These are phyloP conservation scores for Protobothrops mucrosquamatus DNA, from an alignment of 2,113 vertebrate species.

Conservation along the genomic window DNA sequence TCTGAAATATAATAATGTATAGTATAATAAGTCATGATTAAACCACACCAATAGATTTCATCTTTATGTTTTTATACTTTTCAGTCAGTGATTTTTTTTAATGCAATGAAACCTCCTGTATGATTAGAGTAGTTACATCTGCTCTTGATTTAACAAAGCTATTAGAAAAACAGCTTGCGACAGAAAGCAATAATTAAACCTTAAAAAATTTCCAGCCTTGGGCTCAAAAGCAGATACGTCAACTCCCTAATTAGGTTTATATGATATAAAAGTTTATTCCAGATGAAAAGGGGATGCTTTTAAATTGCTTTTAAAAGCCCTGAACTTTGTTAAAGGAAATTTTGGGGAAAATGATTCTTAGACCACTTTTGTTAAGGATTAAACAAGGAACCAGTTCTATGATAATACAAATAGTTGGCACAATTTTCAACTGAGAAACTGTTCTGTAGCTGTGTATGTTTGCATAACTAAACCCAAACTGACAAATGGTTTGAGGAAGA, in stretches of 20 bases:
- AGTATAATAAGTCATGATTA: not conserved
- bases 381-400: not conserved
- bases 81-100: not conserved
- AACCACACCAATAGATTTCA: not conserved
- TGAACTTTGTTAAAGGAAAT: constrained; percentile 12
- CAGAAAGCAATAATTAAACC: constrained; percentile 45
- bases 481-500: not conserved
- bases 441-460: not conserved
- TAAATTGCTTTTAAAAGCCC: not conserved
- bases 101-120: not conserved
- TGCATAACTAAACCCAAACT: not conserved
- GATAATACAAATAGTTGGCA: constrained; percentile 3
- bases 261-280: constrained; percentile 19
- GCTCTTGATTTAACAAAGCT: constrained; percentile 32
- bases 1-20: not conserved
- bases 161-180: constrained; percentile 21
- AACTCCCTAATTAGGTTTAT: constrained; percentile 35
- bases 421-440: not conserved
- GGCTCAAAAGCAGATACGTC: constrained; percentile 18
- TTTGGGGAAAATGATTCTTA: not conserved
- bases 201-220: constrained; percentile 30
- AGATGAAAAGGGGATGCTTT: constrained; percentile 20
- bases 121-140: constrained; percentile 22
- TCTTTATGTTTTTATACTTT: not conserved
- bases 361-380: constrained; percentile 15